Base-by-base conservation (phyloP, 2,797 vertebrate genomes). In the Glossophaga mutica region DNA sequence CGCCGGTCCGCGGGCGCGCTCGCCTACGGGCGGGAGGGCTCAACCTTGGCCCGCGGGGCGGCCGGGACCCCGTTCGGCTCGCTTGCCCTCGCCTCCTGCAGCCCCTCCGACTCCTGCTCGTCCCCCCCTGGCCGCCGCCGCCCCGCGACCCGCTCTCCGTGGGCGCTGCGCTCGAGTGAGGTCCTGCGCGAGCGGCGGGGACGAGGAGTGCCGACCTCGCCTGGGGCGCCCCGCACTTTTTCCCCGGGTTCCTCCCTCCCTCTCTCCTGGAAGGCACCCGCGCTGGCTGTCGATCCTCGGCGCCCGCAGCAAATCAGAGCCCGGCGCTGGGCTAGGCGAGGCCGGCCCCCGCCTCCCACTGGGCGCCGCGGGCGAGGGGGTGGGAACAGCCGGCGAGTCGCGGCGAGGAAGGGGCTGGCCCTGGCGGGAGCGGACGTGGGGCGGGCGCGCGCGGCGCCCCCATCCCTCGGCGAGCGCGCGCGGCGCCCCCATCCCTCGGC, bases 291-390 rank as follows among this genome's bases (percentile, higher is more conserved):
- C 98, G 98, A 97, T 98, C 98, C 97, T 90, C 88, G 3, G 39
- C 92, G 93, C 9, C 85, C 15, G 92, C 97, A 98, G 98, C 98
- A 87, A 98, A 98, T 98, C 98, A 98, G 98, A 96, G 96, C 93
- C 82, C 71, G 44, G 76, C 81, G 88, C 95, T 73, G 97, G 7
- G 87, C 98, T 88, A 79, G 19, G 65, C 52, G n/a, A 29, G 95
- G 71, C 94, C 96, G 67, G 95, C 96, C 97, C 95, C 98, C 96
- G 77, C 94, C 96, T 96, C 89, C 87, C 96, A 97, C 95, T 95
- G 96, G 97, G 96, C 97, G 95, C 96, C 82, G 46, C 79, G 81
- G 94, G 96, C 92, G 85, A 88, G 90, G 96, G 97, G 97, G 96
- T 62, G 95, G 94, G 95, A 95, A 93, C 96, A 71, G 84, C 55